phyloP scores from a whole-genome alignment of 2,888 invertebrate species.

The Melipona beecheii region DNA sequence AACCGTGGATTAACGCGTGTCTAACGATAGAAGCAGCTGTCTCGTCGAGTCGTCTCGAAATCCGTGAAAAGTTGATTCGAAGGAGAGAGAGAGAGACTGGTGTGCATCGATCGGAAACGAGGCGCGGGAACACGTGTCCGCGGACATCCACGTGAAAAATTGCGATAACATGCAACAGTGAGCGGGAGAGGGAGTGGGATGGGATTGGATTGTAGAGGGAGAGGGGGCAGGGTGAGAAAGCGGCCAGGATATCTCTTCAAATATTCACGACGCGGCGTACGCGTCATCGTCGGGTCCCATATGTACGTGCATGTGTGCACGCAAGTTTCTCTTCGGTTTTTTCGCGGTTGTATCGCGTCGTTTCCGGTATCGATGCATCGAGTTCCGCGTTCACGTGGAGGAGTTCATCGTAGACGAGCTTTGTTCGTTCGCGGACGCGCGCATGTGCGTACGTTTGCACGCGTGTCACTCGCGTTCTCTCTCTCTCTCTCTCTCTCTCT shows the following conservation, averaged over 20 bases:
- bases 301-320: conserved; percentile 10
- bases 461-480: conserved; percentile 21
- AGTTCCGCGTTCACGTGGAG: conserved; percentile 66
- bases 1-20: conserved; percentile 1
- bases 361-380: conserved; percentile 81
- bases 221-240: conserved; percentile 52
- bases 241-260: conserved; percentile 64
- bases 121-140: conserved; percentile 30
- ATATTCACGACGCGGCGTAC: conserved; percentile 65
- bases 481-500: conserved; percentile 17
- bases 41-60: background rate
- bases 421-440: conserved; percentile 69
- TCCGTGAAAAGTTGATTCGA: conserved; percentile 3
- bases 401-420: conserved; percentile 75
- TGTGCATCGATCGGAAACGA: conserved; percentile 15
- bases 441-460: background rate
- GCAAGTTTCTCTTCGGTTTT: conserved; percentile 62
- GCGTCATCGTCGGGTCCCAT: conserved; percentile 27
- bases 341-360: conserved; percentile 67
- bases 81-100: background rate
- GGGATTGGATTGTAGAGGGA: background rate
- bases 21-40: conserved; percentile 5
- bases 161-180: conserved; percentile 44
- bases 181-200: background rate
- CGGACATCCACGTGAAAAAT: conserved; percentile 46